phyloP scores from a whole-genome alignment of 1,140 invertebrate genomes.

The Eriocheir sinensis region DNA sequence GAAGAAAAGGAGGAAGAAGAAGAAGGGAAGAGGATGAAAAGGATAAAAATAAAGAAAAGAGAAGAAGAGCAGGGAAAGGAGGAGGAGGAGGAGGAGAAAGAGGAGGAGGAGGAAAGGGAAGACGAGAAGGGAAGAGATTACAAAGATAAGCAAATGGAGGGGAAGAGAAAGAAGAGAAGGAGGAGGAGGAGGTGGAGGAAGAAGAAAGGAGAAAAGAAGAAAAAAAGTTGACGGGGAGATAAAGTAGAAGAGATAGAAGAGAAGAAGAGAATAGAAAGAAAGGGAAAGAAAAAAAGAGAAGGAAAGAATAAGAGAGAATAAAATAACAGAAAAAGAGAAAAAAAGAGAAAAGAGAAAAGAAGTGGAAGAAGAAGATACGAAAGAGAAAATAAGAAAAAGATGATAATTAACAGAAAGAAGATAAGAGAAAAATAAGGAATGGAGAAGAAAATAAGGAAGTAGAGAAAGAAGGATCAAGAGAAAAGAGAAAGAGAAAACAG shows the following conservation, averaged over 20 bases:
- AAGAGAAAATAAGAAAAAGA: background rate
- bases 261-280: background rate
- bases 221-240: background rate
- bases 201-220: background rate
- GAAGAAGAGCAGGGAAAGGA: background rate
- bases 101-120: background rate
- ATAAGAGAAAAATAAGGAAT: background rate
- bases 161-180: background rate
- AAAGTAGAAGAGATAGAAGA: background rate
- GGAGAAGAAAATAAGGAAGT: background rate
- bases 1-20: background rate
- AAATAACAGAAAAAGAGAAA: background rate
- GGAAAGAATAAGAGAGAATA: background rate
- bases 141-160: background rate
- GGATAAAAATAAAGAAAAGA: background rate
- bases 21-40: background rate
- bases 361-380: background rate
- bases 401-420: no score
- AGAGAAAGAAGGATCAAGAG: conserved; percentile 7
- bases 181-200: background rate
- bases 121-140: background rate
- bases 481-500: background rate
- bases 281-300: conserved; percentile 18
- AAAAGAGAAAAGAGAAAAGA: background rate
- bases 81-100: background rate